Base-by-base conservation (phyloP, 2,113 vertebrate species). In the Puffinus mauretanicus region DNA sequence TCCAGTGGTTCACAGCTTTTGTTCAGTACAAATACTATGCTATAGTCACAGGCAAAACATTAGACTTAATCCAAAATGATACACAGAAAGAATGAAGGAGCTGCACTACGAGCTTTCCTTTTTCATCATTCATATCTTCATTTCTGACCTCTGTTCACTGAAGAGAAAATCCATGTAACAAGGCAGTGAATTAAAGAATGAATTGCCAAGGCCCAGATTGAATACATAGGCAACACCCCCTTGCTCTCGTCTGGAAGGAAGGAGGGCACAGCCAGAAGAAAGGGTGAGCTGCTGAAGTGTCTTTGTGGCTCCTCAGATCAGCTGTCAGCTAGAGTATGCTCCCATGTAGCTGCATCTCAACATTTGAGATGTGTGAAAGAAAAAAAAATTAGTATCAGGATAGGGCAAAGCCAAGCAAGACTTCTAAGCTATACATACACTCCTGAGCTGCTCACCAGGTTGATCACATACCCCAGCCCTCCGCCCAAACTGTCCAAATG, bases 341-440 rank as follows among this genome's bases (percentile, higher is more conserved):
- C 26, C 82, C 51, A 61, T 38, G 51, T 5, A 85, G 29, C 22
- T 78, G 30, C 47, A 78, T 15, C 36, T 65, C 60, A 61, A 15
- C 11, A 3, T 13, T 8, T 30, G 25, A 77, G 54, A 38, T 7
- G 6, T 29, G n/a, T 16, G 25, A n/a, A 38, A 75, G 29, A 13
- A 36, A 52, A 47, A 47, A 44, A 61, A 32, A 49, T 2, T 0
- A 27, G 5, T 16, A 55, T 13, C n/a, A 82, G 38, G 25, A 15
- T 15, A 61, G 5, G 20, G 19, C n/a, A 52, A 44, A 58, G 42
- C 19, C 67, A 71, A 72, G 27, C 25, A 73, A 55, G 65, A 29
- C 27, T 46, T 69, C 12, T 13, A 22, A 40, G 42, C 13, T 61
- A 21, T 5, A 8, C 1, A 0, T 21, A 13, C 2, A 27, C 12